Percentiles rank a stretch among this genome's conserved stretches.
phyloP scores from a whole-genome alignment of 2,888 invertebrate species.

The Chrysolina haemoptera region DNA sequence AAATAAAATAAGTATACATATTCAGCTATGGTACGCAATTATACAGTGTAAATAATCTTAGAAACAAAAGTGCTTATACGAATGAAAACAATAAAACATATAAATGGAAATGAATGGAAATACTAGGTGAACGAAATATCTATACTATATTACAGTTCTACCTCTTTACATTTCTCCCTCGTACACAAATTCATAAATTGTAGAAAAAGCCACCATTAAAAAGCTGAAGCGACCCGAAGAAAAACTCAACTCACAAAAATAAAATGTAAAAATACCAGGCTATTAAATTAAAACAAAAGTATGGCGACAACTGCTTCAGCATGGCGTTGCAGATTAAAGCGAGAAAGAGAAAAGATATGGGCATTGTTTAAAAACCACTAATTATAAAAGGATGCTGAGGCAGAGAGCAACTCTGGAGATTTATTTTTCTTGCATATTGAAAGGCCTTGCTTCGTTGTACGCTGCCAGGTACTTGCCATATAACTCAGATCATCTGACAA shows the following conservation, averaged over 20 bases:
- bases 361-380: constrained; percentile 70
- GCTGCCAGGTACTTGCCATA: constrained; percentile 67
- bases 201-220: constrained; percentile 44
- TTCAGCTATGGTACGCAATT: no score
- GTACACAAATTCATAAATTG: constrained; percentile 45
- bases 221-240: constrained; percentile 34
- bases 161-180: not conserved
- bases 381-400: constrained; percentile 67
- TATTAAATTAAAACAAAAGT: constrained; percentile 63
- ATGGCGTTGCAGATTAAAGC: constrained; percentile 56
- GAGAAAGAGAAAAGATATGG: constrained; percentile 60
- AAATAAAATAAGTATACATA: no score
- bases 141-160: no score
- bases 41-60: no score
- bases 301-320: constrained; percentile 58
- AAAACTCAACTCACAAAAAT: constrained; percentile 48
- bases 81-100: no score
- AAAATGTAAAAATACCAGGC: constrained; percentile 59
- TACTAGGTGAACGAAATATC: no score
- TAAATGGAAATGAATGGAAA: no score
- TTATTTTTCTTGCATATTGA: constrained; percentile 71
- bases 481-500: constrained; percentile 70
- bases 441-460: constrained; percentile 65
- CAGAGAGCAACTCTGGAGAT: constrained; percentile 63
- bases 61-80: no score